Evolutionary conservation across 2,113 vertebrate genomes (phyloP).

Genomic region (Pleuronectes platessa): DNA sequence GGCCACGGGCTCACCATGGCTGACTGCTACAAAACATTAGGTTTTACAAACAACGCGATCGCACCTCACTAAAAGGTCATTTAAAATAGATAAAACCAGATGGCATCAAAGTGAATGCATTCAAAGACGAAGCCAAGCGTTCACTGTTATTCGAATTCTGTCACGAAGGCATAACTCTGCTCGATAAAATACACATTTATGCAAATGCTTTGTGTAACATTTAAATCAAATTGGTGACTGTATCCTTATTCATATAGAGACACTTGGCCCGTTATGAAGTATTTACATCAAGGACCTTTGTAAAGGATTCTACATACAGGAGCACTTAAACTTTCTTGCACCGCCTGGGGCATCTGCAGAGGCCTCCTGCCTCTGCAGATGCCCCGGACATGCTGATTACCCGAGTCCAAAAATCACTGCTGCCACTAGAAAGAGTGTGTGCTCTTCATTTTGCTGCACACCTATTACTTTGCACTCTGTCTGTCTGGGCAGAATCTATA

Average conservation of each 20-base stretch:
- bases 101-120: slow-evolving; percentile 36
- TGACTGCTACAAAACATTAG: slow-evolving; percentile 33
- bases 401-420: slow-evolving; percentile 46
- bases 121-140: slow-evolving; percentile 27
- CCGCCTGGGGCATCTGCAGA: slow-evolving; percentile 48
- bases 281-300: slow-evolving; percentile 57
- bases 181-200: slow-evolving; percentile 16
- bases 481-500: slow-evolving; percentile 69
- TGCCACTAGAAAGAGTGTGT: slow-evolving; percentile 28
- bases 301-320: slow-evolving; percentile 47
- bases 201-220: slow-evolving; percentile 31
- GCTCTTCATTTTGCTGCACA: slow-evolving; percentile 54
- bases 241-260: slow-evolving; percentile 49
- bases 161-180: slow-evolving; percentile 1
- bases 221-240: slow-evolving; percentile 35
- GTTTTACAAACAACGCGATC: slow-evolving; percentile 32
- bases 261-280: slow-evolving; percentile 59
- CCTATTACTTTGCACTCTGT: slow-evolving; percentile 66
- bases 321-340: slow-evolving; percentile 63
- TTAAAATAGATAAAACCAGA: slow-evolving; percentile 54
- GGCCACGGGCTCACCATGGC: slow-evolving; percentile 34
- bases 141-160: slow-evolving; percentile 18
- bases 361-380: slow-evolving; percentile 58
- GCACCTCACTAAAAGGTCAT: slow-evolving; percentile 41
- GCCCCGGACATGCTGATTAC: slow-evolving; percentile 41